Conservation (phyloP, 2,113 vertebrate species). For the Gasterosteus aculeatus region DNA sequence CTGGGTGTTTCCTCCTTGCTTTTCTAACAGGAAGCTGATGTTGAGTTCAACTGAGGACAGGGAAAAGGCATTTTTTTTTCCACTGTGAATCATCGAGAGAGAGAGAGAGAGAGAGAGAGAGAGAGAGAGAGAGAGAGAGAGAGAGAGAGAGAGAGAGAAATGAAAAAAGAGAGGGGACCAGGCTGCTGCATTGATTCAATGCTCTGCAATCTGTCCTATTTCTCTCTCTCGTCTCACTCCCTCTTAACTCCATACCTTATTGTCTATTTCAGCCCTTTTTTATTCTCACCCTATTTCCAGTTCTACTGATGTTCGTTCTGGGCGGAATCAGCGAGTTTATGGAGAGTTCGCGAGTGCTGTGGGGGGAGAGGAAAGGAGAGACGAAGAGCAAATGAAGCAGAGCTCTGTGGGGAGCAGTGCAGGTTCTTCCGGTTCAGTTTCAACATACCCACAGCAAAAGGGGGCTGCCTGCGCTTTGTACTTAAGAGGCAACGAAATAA, state of each 20-base stretch:
- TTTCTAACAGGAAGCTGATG: conserved; percentile 88
- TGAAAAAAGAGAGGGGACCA: conserved; percentile 58
- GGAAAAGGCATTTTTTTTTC: conserved; percentile 87
- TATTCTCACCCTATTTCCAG: conserved; percentile 14
- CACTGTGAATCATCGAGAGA: conserved; percentile 85
- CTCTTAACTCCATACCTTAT: conserved; percentile 82
- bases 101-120: conserved; percentile 36
- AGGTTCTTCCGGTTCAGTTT: conserved; percentile 83
- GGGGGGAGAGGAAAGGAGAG: conserved; percentile 34
- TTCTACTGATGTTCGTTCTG: conserved; percentile 76
- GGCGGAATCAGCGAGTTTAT: conserved; percentile 80
- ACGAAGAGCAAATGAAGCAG: conserved; percentile 60
- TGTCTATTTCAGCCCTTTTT: conserved; percentile 80
- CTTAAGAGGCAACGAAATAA: conserved; percentile 14
- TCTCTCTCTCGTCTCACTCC: conserved; percentile 55
- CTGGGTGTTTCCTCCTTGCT: conserved; percentile 84
- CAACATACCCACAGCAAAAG: conserved; percentile 66
- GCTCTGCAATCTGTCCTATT: conserved; percentile 83
- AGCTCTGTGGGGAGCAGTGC: conserved; percentile 68
- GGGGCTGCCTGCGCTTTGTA: conserved; percentile 51
- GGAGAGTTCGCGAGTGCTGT: conserved; percentile 78
- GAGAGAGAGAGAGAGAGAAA: conserved; percentile 14
- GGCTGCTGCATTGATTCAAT: conserved; percentile 82
- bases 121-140: conserved; percentile 41
- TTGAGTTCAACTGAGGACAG: conserved; percentile 90